A percentile compares a stretch with the other conserved stretches of the same genome.
Evolutionary conservation across 2,888 invertebrate genomes (phyloP).

Genomic region (Nemapogon koenigi): DNA sequence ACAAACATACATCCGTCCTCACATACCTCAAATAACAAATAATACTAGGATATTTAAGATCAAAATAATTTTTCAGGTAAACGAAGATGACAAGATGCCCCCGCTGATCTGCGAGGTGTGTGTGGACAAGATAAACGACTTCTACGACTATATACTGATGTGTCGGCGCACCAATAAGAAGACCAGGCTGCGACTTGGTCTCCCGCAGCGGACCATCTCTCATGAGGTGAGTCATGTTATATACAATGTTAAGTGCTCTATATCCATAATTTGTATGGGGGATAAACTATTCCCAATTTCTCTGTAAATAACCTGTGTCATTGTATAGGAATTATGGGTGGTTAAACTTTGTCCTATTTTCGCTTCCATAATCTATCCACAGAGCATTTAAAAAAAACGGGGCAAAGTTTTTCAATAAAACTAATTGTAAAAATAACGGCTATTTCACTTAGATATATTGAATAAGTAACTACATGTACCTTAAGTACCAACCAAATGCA

Average conservation of each 20-base stretch:
- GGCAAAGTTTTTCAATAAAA: slow-evolving; percentile 11
- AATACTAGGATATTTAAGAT: not conserved
- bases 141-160: slow-evolving; percentile 66
- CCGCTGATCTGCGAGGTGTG: slow-evolving; percentile 67
- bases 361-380: not conserved
- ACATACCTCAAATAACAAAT: too few species aligned
- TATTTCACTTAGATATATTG: too few species aligned
- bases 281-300: too few species aligned
- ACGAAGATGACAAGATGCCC: slow-evolving; percentile 65
- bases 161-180: slow-evolving; percentile 57
- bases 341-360: not conserved
- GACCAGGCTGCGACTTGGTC: slow-evolving; percentile 46
- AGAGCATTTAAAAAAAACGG: not conserved
- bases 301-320: too few species aligned
- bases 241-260: too few species aligned
- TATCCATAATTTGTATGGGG: too few species aligned
- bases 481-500: too few species aligned
- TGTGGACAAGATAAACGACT: slow-evolving; percentile 68
- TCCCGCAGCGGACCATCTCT: slow-evolving; percentile 30
- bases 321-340: too few species aligned
- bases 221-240: slow-evolving; percentile 5
- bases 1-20: too few species aligned
- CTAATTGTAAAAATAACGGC: too few species aligned
- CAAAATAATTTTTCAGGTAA: slow-evolving; percentile 37
- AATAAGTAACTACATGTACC: too few species aligned